Conservation (phyloP, 2,888 invertebrate genomes). For the Syrista parreyssii region DNA sequence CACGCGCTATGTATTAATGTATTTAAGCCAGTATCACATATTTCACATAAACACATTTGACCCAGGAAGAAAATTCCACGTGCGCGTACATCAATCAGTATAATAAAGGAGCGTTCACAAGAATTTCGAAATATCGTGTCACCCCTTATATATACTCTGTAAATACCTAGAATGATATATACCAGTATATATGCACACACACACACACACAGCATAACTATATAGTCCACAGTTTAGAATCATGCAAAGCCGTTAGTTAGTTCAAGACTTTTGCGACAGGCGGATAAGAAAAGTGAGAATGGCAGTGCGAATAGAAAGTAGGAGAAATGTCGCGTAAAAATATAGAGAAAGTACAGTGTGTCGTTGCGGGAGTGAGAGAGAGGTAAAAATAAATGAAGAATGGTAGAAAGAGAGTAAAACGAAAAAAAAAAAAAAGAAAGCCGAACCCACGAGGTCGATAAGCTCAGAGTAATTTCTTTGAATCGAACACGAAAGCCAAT, state of each 20-base stretch:
- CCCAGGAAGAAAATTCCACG: neutral
- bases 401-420: neutral
- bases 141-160: neutral
- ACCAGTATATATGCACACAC: neutral
- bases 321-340: neutral
- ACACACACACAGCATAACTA: neutral
- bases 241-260: neutral
- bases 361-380: neutral
- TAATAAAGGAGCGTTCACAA: neutral
- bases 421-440: neutral
- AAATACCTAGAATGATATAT: neutral
- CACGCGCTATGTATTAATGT: neutral
- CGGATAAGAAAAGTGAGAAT: neutral
- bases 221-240: neutral
- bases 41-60: neutral
- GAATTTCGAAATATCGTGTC: neutral
- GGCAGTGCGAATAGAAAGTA: neutral
- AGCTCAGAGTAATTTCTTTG: conserved; percentile 56
- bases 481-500: conserved; percentile 59
- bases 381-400: neutral
- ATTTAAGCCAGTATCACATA: neutral
- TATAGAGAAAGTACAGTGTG: neutral
- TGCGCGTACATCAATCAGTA: neutral
- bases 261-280: neutral
- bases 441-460: neutral